Base-by-base conservation (phyloP, 2,888 invertebrate genomes). In the Lumbricus terrestris region DNA sequence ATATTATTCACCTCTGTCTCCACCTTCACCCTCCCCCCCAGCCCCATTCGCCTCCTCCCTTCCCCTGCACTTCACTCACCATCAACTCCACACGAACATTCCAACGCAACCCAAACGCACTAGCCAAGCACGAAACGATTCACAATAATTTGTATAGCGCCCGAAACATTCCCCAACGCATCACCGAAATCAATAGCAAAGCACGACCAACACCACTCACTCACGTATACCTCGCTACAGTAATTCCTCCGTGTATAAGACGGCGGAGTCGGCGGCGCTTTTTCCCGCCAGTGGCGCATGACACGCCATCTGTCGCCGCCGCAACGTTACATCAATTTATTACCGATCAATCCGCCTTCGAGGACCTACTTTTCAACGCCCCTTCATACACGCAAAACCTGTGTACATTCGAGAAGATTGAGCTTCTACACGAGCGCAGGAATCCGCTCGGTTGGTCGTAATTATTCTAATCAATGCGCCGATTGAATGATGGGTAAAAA, bases 401-500 rank as follows among this genome's bases (percentile, higher is more conserved):
- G 85, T 34, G 16, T 34, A 35, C 16, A 35, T n/a, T n/a, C 69
- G 13, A 29, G 29, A 69, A n/a, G 69, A 69, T 69, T n/a, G 69
- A n/a, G n/a, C 11, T 54, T 69, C 15, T 23, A 23, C 1, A 69
- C 69, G n/a, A 69, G 8, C 69, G 29, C 69, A 29, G 69, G 69
- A 69, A 69, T 69, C n/a, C 69, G 69, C n/a, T 69, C 69, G 11
- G 69, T 69, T 69, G 18, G 34, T n/a, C 34, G 15, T 34, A n/a
- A n/a, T n/a, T n/a, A 20, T 42, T 23, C 23, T 90, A 33, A 83
- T 88, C 35, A 69, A 88, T 90, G 35, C 69, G 69, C 69, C n/a
- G 69, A 69, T 69, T 69, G 69, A 69, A 29, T 29, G 69, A n/a
- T 23, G 23, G 47, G 23, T 0, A 23, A 23, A n/a, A n/a, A n/a